A percentile compares a stretch with the other conserved stretches of the same genome.
Evolutionary conservation across 37 sponge, comb jelly and placozoan genomes (phyloP).

Genomic region (Theonella swinhoei): DNA sequence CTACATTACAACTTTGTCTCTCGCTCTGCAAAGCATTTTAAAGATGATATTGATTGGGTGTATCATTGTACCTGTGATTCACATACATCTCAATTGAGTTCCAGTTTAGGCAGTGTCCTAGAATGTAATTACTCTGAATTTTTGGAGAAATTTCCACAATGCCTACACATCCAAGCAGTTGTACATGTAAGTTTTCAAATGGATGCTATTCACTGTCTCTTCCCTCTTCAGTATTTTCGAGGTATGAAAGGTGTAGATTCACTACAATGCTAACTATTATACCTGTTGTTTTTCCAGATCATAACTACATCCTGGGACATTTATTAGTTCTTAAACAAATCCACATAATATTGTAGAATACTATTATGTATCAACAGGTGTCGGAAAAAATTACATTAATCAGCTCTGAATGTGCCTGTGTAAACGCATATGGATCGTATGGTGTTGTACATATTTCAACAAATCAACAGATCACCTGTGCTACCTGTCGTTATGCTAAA

Average conservation of each 20-base stretch:
- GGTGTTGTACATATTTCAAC: conserved; percentile 1
- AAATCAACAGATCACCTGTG: background rate
- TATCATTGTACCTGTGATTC: background rate
- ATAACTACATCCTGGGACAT: no score
- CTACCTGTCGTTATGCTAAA: background rate
- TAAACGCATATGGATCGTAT: conserved; percentile 5
- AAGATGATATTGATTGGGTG: background rate
- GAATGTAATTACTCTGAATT: background rate
- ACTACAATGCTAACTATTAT: no score
- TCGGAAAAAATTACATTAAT: background rate
- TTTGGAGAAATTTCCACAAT: background rate
- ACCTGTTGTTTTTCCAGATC: no score
- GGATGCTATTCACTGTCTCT: background rate
- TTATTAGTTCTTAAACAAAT: no score
- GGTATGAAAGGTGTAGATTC: no score
- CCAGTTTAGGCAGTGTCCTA: background rate
- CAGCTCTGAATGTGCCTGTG: conserved; percentile 2
- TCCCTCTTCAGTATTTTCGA: background rate
- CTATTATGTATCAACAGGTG: background rate
- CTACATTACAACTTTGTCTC: background rate
- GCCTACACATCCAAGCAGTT: conserved; percentile 5
- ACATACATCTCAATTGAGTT: background rate
- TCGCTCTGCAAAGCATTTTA: background rate
- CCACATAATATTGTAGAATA: no score
- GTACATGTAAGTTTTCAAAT: background rate